A percentile compares a stretch with the other conserved stretches of the same genome.
These are phyloP conservation scores for Melanotus villosus DNA, from an alignment of 2,888 invertebrate genomes.

Conservation along the genomic window DNA sequence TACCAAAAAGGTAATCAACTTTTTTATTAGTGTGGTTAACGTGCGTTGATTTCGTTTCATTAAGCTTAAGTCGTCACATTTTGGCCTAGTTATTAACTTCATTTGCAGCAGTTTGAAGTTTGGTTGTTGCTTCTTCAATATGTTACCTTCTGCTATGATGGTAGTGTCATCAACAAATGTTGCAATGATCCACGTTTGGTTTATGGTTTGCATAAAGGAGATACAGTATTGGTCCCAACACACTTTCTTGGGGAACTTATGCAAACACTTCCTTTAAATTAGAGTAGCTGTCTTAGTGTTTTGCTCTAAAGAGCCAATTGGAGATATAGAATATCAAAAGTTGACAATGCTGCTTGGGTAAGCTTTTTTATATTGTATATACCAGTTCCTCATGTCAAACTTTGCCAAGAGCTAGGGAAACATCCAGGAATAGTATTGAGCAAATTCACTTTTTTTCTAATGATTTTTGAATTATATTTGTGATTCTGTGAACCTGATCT, in stretches of 20 bases:
- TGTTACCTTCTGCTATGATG: background rate
- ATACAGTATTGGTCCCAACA: background rate
- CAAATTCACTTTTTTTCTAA: too few relatives aligned
- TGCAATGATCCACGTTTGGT: background rate
- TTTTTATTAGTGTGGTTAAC: background rate
- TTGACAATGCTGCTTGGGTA: background rate
- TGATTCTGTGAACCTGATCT: background rate
- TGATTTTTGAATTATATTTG: background rate
- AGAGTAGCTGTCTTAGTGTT: background rate
- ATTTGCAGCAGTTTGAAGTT: conserved; percentile 1
- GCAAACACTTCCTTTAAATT: background rate
- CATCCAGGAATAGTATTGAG: background rate
- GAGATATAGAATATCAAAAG: background rate
- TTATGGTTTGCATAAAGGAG: background rate
- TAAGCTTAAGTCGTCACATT: background rate
- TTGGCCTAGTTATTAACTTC: background rate
- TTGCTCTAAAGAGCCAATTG: background rate
- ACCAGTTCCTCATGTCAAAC: background rate
- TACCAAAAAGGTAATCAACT: too few relatives aligned
- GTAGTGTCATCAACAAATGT: background rate
- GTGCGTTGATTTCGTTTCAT: background rate
- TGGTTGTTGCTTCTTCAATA: background rate
- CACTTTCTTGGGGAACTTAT: background rate
- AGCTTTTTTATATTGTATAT: background rate
- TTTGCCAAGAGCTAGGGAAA: background rate